Conservation (phyloP, 2,113 vertebrate genomes). For the Neolamprologus modestus region DNA sequence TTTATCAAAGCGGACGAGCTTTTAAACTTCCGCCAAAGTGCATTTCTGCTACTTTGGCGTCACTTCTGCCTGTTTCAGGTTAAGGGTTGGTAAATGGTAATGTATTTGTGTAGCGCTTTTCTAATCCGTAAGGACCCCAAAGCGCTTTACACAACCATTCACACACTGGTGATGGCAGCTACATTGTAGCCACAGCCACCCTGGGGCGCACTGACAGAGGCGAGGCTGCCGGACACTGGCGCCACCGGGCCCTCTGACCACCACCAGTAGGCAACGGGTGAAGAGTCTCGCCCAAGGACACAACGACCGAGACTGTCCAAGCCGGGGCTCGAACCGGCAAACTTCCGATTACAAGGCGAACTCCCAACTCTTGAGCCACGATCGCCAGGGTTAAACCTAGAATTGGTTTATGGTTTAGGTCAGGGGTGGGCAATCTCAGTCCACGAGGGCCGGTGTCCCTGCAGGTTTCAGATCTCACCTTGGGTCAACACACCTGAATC, state of each 20-base stretch:
- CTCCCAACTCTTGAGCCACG: neutral
- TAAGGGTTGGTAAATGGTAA: rapidly evolving
- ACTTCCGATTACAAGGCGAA: rapidly evolving
- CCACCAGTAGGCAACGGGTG: too few species aligned
- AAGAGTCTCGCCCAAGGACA: rapidly evolving
- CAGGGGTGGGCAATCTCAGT: too few species aligned
- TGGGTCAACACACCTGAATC: too few species aligned
- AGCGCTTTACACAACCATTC: rapidly evolving
- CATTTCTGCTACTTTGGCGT: neutral
- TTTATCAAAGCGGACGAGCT: neutral
- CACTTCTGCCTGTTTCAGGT: neutral
- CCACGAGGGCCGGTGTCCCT: too few species aligned
- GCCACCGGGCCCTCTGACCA: neutral
- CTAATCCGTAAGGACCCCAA: rapidly evolving
- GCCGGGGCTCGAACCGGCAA: rapidly evolving
- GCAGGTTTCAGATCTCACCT: too few species aligned
- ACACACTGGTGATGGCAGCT: neutral
- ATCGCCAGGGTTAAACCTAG: neutral
- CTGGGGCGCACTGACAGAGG: neutral
- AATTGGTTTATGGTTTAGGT: neutral
- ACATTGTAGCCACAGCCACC: neutral
- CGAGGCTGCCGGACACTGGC: neutral
- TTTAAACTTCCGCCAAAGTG: rapidly evolving
- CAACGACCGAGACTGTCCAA: rapidly evolving
- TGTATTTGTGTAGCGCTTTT: rapidly evolving